Percentiles rank a stretch among this genome's conserved stretches.
Conservation (phyloP, 35 echinoderm and acorn worm species). For the Diadema setosum region DNA sequence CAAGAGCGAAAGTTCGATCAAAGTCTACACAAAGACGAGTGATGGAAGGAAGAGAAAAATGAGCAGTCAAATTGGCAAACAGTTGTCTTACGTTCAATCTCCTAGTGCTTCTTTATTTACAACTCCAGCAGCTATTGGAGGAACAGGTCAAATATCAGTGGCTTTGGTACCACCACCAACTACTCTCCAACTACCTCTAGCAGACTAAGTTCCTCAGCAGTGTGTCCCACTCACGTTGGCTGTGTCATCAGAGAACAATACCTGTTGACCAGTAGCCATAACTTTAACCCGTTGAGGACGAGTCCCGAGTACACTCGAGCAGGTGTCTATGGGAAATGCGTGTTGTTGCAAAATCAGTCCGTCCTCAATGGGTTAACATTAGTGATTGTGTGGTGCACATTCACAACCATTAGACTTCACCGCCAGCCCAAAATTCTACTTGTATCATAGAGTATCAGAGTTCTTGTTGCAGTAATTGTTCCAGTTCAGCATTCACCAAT, state of each 20-base stretch:
- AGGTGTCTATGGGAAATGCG: no score
- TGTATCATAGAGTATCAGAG: background rate
- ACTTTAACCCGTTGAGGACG: no score
- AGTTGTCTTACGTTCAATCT: background rate
- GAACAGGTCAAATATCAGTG: background rate
- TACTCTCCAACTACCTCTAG: background rate
- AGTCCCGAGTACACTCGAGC: no score
- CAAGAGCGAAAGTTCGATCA: background rate
- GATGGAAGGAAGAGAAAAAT: background rate
- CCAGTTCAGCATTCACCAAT: background rate
- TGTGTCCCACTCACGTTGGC: background rate
- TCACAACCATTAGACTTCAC: background rate
- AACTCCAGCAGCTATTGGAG: background rate
- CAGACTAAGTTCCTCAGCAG: background rate
- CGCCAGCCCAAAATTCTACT: background rate
- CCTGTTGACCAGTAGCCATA: background rate
- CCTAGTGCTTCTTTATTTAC: background rate
- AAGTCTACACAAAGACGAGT: background rate
- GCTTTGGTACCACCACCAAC: background rate
- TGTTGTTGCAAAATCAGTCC: no score
- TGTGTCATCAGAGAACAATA: background rate
- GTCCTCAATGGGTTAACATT: no score
- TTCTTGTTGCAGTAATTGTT: background rate
- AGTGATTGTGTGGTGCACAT: constrained; percentile 2
- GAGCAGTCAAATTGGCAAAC: background rate